A percentile compares a stretch with the other conserved stretches of the same genome.
Conservation (phyloP, 2,797 vertebrate species). For the Carapus acus region DNA sequence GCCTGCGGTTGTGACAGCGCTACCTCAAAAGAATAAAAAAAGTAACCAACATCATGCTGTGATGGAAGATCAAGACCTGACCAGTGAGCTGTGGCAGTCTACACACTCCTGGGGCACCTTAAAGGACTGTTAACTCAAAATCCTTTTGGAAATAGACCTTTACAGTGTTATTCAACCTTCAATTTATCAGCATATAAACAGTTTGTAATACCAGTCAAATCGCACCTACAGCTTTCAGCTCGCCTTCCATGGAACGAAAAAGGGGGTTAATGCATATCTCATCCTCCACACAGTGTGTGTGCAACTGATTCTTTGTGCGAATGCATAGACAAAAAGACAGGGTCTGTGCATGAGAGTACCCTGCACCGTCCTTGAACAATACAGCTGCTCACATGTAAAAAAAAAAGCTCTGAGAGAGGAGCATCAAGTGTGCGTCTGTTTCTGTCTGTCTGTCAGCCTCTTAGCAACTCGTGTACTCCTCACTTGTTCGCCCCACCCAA, state of each 20-base stretch:
- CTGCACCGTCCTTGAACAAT: conserved; percentile 54
- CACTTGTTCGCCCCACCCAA: conserved; percentile 60
- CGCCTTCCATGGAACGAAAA: conserved; percentile 21
- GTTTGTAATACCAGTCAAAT: conserved; percentile 44
- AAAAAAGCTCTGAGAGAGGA: conserved; percentile 48
- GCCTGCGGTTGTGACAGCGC: too few relatives aligned
- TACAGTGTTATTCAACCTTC: conserved; percentile 53
- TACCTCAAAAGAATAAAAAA: too few relatives aligned
- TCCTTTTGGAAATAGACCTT: too few relatives aligned
- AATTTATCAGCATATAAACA: conserved; percentile 48
- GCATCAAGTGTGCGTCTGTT: conserved; percentile 45
- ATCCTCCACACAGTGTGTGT: conserved; percentile 20
- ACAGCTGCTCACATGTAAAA: conserved; percentile 46
- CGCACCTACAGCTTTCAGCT: conserved; percentile 40
- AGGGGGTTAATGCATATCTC: conserved; percentile 12
- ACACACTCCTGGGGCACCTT: too few relatives aligned
- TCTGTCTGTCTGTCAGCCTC: conserved; percentile 38
- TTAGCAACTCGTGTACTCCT: conserved; percentile 58
- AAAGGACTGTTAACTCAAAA: too few relatives aligned
- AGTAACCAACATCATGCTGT: too few relatives aligned
- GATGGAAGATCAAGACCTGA: too few relatives aligned
- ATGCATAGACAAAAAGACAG: conserved; percentile 1
- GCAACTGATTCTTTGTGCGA: not conserved
- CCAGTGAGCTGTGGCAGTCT: too few relatives aligned
- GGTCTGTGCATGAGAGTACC: conserved; percentile 34